Evolutionary conservation across 2,888 invertebrate species (phyloP).

Genomic region (Opisthograptis luteolata): DNA sequence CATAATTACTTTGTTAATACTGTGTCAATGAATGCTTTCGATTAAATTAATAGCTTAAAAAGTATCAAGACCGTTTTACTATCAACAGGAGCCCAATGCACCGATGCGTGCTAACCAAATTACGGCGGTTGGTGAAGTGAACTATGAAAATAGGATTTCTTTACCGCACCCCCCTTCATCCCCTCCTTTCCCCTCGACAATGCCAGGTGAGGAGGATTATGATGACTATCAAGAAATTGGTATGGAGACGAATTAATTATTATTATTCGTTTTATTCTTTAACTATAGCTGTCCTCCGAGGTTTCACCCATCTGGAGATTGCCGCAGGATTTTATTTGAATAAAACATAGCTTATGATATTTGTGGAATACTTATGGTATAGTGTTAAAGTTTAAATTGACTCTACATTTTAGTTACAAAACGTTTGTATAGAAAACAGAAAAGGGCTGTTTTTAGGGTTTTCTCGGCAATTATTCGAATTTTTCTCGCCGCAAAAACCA

Average conservation of each 20-base stretch:
- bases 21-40: not conserved
- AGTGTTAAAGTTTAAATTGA: no score
- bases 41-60: constrained; percentile 15
- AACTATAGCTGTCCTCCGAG: constrained; percentile 4
- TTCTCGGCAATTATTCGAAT: no score
- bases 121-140: constrained; percentile 78
- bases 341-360: no score
- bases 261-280: constrained; percentile 19
- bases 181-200: constrained; percentile 34
- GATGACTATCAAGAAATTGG: constrained; percentile 72
- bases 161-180: constrained; percentile 53
- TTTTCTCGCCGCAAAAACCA: no score
- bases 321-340: no score
- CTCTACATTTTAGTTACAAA: no score
- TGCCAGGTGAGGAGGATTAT: constrained; percentile 71
- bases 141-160: constrained; percentile 84
- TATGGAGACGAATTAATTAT: constrained; percentile 46
- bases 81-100: constrained; percentile 73
- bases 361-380: no score
- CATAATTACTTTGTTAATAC: no score
- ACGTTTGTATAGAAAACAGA: no score
- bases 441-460: no score
- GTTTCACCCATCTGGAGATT: no score
- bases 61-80: constrained; percentile 56
- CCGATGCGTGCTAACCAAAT: constrained; percentile 77